These are phyloP conservation scores for Paramisgurnus dabryanus DNA, from an alignment of 2,113 vertebrate genomes.

Conservation along the genomic window DNA sequence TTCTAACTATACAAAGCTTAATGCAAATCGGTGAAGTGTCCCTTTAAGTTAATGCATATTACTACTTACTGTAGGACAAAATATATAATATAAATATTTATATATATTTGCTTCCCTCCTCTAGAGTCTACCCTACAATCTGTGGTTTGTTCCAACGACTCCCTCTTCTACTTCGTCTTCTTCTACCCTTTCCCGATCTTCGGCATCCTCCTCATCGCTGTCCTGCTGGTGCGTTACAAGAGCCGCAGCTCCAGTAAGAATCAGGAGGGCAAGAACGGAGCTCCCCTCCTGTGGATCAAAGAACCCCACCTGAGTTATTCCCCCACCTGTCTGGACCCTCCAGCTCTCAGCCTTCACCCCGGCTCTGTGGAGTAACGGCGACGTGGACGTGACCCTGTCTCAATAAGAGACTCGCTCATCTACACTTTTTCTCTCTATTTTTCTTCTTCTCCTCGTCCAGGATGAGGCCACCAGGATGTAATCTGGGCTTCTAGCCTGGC, in stretches of 20 bases:
- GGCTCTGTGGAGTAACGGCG: slow-evolving; percentile 90
- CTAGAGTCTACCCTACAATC: slow-evolving; percentile 88
- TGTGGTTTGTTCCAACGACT: slow-evolving; percentile 90
- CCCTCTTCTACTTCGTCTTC: slow-evolving; percentile 98
- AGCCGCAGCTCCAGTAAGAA: slow-evolving; percentile 88
- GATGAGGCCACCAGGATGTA: slow-evolving; percentile 61
- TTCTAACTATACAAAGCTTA: no score
- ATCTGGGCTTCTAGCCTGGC: slow-evolving; percentile 59
- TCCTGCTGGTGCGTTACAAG: slow-evolving; percentile 94
- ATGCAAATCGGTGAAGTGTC: no score
- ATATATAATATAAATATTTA: background rate
- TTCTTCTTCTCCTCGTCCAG: slow-evolving; percentile 41
- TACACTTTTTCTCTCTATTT: slow-evolving; percentile 29
- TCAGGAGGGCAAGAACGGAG: slow-evolving; percentile 96
- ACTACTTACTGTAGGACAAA: no score
- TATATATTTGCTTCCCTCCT: slow-evolving; percentile 40
- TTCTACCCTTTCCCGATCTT: slow-evolving; percentile 99
- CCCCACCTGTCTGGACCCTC: slow-evolving; percentile 95
- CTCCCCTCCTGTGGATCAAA: slow-evolving; percentile 96
- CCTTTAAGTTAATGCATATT: no score
- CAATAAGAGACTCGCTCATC: slow-evolving; percentile 29
- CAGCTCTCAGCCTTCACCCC: slow-evolving; percentile 93
- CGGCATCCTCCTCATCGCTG: slow-evolving; percentile 90
- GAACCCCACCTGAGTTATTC: slow-evolving; percentile 98
- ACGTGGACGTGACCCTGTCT: background rate